Percentiles rank a stretch among this genome's conserved stretches.
phyloP scores from a whole-genome alignment of 2,888 invertebrate species.

The Diloba caeruleocephala region DNA sequence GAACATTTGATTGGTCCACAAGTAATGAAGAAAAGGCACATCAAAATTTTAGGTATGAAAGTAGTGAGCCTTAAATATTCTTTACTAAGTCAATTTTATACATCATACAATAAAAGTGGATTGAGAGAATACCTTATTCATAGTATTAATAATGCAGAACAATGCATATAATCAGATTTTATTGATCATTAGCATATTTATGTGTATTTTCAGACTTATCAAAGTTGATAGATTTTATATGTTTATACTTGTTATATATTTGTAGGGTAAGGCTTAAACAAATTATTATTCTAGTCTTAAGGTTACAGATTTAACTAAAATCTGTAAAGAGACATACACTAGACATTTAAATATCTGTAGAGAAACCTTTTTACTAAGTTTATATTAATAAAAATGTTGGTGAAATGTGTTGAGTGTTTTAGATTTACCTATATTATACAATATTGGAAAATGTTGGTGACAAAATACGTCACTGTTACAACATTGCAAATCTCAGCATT shows the following conservation, averaged over 20 bases:
- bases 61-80: conserved; percentile 90
- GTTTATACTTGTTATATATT: conserved; percentile 16
- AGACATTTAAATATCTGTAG: neutral
- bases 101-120: conserved; percentile 79
- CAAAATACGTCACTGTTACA: conserved; percentile 3
- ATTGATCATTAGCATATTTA: conserved; percentile 23
- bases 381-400: no score
- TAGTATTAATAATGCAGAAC: conserved; percentile 74
- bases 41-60: conserved; percentile 90
- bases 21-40: conserved; percentile 90
- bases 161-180: conserved; percentile 51
- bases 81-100: conserved; percentile 81
- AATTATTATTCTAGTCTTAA: conserved; percentile 37
- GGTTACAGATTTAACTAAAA: conserved; percentile 5
- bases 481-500: no score
- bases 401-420: neutral
- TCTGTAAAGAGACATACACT: neutral
- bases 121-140: conserved; percentile 86
- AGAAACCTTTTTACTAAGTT: neutral
- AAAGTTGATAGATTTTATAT: conserved; percentile 19
- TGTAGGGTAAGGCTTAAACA: conserved; percentile 6
- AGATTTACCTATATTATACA: conserved; percentile 4
- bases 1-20: conserved; percentile 90
- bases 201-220: neutral
- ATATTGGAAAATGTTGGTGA: neutral